Base-by-base conservation (phyloP, 2,113 vertebrate genomes). In the Notiomystis cincta region DNA sequence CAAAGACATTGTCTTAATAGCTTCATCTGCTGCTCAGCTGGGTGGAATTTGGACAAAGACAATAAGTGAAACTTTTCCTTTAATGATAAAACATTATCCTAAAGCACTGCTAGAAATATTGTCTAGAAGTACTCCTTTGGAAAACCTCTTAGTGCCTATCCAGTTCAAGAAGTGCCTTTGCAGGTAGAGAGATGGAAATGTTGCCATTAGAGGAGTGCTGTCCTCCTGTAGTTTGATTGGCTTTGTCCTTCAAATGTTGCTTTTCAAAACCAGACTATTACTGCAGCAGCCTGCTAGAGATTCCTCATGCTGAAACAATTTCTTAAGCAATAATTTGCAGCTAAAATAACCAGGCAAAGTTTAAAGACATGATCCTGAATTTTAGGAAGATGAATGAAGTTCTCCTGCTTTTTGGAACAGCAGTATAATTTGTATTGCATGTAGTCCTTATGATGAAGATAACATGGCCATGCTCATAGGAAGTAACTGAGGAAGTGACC, bases 401-500 rank as follows among this genome's bases (percentile, higher is more conserved):
- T 89, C 33, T 80, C 79, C 38, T 91, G 51, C 45, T 82, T 33
- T 91, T 80, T 70, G 54, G 45, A 77, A 62, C 7, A 70, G 90
- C 60, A 38, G 23, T 33, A 18, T 27, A 62, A 12, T 82, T 91
- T 69, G 51, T 73, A 19, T 13, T n/a, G 27, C 51, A 62, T 62
- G 62, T 22, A 57, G 79, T 57, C 44, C 64, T 15, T 37, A 9
- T 30, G 44, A 80, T 62, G 70, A 93, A 47, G 50, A 45, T 73
- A 90, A 81, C 80, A 84, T 14, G 67, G 48, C 56, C 31, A 7
- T 1, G 40, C 44, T 78, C 19, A 57, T 90, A 93, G 82, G 92
- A 95, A 96, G 40, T 84, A 81, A 87, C 85, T 45, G 86, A 92
- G 92, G 93, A 96, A 94, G 38, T 48, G 66, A 86, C 47, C 72